These are phyloP conservation scores for Subanguina moxae DNA, from an alignment of 1,140 invertebrate species.

Conservation along the genomic window DNA sequence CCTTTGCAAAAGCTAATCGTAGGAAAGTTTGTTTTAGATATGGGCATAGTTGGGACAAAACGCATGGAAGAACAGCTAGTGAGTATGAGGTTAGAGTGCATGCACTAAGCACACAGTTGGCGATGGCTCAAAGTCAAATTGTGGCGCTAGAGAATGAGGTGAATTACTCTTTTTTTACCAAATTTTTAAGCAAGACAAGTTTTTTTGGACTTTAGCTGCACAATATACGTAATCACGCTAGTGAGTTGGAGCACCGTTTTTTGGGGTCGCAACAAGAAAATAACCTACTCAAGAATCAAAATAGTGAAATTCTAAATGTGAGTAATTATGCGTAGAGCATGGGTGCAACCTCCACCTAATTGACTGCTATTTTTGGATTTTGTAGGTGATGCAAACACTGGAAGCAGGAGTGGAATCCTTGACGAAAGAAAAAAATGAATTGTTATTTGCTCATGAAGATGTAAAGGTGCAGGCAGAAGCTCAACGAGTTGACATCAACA, in stretches of 20 bases:
- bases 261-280: constrained; percentile 15
- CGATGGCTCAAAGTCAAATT: constrained; percentile 19
- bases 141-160: constrained; percentile 18
- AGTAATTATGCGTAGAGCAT: not conserved
- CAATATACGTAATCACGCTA: constrained; percentile 10
- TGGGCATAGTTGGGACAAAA: not conserved
- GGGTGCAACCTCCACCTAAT: not conserved
- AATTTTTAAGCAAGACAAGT: too few relatives aligned
- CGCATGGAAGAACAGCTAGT: not conserved
- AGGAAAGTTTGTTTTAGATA: not conserved
- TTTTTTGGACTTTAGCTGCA: not conserved
- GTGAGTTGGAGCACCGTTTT: constrained; percentile 16
- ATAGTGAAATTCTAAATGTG: constrained; percentile 21
- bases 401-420: constrained; percentile 23
- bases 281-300: constrained; percentile 9
- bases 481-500: constrained; percentile 4
- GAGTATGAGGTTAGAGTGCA: constrained; percentile 11
- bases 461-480: constrained; percentile 18
- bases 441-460: constrained; percentile 18
- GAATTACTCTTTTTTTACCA: too few relatives aligned
- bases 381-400: constrained; percentile 29
- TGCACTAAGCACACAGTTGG: constrained; percentile 18
- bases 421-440: constrained; percentile 21
- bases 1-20: not conserved
- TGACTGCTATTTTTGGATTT: not conserved